A percentile compares a stretch with the other conserved stretches of the same genome.
Conservation (phyloP, 1,140 invertebrate species). For the Hetaerina americana region DNA sequence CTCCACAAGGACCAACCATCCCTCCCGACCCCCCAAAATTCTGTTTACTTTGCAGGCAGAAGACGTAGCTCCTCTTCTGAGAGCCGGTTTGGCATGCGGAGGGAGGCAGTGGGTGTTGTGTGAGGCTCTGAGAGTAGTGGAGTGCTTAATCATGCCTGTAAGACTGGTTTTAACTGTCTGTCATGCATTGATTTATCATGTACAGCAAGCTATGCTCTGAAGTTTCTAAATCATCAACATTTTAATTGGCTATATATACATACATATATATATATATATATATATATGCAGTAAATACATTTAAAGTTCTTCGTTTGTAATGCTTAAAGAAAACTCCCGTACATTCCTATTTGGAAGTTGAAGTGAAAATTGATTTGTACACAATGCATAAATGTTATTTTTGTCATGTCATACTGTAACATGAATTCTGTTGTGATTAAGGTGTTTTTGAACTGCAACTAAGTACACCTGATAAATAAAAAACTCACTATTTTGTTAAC, state of each 20-base stretch:
- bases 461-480: neutral
- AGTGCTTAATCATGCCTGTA: neutral
- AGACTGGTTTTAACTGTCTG: conserved; percentile 3
- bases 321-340: neutral
- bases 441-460: neutral
- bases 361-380: neutral
- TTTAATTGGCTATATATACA: neutral
- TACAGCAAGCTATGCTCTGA: neutral
- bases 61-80: neutral
- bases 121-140: neutral
- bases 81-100: neutral
- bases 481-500: conserved; percentile 1
- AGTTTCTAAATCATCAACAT: neutral
- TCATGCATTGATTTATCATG: neutral
- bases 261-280: too few relatives aligned
- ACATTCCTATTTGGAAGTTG: neutral
- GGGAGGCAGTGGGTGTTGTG: neutral
- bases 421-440: neutral
- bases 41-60: too few relatives aligned
- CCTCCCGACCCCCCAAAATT: too few relatives aligned
- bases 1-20: too few relatives aligned
- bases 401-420: neutral
- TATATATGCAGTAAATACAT: too few relatives aligned
- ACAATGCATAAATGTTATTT: neutral
- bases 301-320: neutral